Conservation (phyloP, 2,797 vertebrate species). For the Schizothorax lantsangensis region DNA sequence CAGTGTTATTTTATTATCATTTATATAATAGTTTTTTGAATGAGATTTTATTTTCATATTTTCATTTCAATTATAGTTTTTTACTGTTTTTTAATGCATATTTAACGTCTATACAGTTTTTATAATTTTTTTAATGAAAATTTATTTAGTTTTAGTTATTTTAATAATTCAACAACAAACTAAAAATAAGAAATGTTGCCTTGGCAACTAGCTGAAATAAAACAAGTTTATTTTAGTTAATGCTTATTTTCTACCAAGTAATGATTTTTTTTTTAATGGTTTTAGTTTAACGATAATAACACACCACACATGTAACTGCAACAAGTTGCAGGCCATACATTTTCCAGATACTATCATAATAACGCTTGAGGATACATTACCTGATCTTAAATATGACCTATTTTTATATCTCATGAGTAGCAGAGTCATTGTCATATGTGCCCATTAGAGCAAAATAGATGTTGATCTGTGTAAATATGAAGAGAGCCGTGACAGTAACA, state of each 20-base stretch:
- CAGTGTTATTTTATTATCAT: neutral
- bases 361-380: neutral
- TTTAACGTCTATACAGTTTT: neutral
- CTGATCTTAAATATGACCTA: neutral
- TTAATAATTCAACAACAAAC: neutral
- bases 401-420: neutral
- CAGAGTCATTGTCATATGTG: neutral
- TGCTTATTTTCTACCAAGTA: neutral
- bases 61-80: neutral
- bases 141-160: neutral
- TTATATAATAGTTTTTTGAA: neutral
- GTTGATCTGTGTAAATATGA: slow-evolving; percentile 14
- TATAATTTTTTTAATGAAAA: neutral
- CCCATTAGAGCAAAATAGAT: neutral
- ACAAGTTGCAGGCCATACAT: neutral
- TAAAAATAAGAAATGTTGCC: neutral
- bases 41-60: neutral
- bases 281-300: neutral
- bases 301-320: neutral
- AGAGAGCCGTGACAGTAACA: slow-evolving; percentile 20
- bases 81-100: no score
- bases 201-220: neutral
- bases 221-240: neutral
- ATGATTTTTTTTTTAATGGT: neutral
- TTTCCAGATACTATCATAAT: neutral